Conservation (phyloP, 1,140 invertebrate genomes). For the Ceratina calcarata region DNA sequence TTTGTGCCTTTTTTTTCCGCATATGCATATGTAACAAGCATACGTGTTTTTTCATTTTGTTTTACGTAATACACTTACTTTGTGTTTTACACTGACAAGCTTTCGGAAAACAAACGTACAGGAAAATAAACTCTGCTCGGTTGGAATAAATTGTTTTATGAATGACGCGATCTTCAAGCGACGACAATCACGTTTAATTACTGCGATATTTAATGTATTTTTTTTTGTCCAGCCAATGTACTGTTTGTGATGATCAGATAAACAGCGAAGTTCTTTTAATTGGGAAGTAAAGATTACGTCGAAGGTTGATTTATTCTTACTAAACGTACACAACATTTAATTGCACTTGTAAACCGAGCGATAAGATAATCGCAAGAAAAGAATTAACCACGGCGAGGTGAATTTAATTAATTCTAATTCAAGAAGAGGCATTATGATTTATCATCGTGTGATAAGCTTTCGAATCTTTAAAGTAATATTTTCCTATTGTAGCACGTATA, state of each 20-base stretch:
- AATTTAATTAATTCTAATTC: not conserved
- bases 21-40: not conserved
- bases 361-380: slow-evolving; percentile 6
- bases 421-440: not conserved
- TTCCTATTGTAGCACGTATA: no score
- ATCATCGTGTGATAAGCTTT: not conserved
- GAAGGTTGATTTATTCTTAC: not conserved
- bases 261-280: not conserved
- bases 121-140: not conserved
- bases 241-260: not conserved
- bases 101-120: not conserved
- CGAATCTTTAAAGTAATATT: not conserved
- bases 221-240: no score
- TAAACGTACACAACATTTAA: not conserved
- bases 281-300: not conserved
- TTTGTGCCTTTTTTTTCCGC: not conserved
- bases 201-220: not conserved
- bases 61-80: no score
- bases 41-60: not conserved
- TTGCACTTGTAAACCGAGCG: no score
- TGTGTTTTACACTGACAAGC: not conserved
- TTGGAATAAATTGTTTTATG: not conserved
- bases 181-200: not conserved
- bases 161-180: not conserved
- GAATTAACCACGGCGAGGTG: not conserved